Conservation (phyloP, 2,113 vertebrate genomes). For the Chlamydotis undulata region DNA sequence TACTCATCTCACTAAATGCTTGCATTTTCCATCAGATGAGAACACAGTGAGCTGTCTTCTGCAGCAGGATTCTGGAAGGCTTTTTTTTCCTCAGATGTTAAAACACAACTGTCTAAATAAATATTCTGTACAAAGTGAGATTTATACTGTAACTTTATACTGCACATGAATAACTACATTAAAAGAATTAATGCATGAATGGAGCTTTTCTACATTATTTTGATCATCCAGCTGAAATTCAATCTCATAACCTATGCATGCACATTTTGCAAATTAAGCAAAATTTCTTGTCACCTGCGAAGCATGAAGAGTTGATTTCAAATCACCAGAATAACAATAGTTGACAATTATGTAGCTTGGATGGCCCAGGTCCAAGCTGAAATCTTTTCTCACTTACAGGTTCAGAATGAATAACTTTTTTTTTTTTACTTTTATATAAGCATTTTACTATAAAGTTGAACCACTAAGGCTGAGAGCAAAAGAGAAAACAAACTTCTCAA, state of each 20-base stretch:
- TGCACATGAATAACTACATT: not conserved
- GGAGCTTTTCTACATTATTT: not conserved
- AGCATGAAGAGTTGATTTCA: conserved; percentile 28
- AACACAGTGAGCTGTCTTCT: not conserved
- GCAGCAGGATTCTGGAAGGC: not conserved
- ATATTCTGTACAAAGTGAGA: not conserved
- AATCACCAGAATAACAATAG: not conserved
- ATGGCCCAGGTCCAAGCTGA: not conserved
- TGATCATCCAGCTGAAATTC: not conserved
- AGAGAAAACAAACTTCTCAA: not conserved
- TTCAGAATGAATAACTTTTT: not conserved
- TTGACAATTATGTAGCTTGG: not conserved
- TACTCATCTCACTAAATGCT: not conserved
- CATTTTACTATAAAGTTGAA: not conserved
- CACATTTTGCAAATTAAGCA: conserved; percentile 1
- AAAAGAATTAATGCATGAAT: not conserved
- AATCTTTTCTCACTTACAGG: not conserved
- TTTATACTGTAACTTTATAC: not conserved
- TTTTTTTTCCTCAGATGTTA: not conserved
- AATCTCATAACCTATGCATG: not conserved
- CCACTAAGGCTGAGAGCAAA: not conserved
- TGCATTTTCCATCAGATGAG: not conserved
- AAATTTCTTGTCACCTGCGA: not conserved
- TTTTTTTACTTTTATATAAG: not conserved
- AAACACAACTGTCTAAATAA: not conserved